These are phyloP conservation scores for Tragelaphus eurycerus DNA, from an alignment of 2,797 vertebrate genomes.

Conservation along the genomic window DNA sequence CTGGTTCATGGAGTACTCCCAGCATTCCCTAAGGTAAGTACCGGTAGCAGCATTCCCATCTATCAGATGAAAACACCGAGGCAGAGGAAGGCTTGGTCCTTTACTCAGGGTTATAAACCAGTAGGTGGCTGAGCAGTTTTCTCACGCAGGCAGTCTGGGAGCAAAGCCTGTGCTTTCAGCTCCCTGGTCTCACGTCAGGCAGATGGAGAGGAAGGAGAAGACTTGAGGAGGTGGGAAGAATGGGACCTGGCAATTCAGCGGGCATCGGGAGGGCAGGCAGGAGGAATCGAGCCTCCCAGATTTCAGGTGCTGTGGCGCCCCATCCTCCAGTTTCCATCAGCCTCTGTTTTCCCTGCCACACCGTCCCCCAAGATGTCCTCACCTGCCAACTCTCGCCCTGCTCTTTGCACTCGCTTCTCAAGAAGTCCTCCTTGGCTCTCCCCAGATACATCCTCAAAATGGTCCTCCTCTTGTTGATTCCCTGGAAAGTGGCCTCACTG, in stretches of 20 bases:
- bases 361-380: rapidly evolving
- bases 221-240: background rate
- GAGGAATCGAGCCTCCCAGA: background rate
- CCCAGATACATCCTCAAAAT: background rate
- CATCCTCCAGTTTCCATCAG: background rate
- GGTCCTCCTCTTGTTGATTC: background rate
- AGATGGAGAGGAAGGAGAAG: background rate
- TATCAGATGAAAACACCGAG: background rate
- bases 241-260: background rate
- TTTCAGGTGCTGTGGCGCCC: background rate
- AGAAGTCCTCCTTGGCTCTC: background rate
- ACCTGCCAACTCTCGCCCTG: background rate
- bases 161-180: background rate
- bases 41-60: background rate
- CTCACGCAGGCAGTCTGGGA: background rate
- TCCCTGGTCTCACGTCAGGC: background rate
- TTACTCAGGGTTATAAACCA: background rate
- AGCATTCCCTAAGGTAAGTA: background rate
- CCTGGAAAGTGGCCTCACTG: background rate
- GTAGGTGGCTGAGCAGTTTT: background rate
- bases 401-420: background rate
- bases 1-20: no score
- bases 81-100: background rate
- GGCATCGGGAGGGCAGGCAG: background rate
- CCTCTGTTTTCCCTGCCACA: background rate